Evolutionary conservation across 2,797 vertebrate genomes (phyloP).

Genomic region (Semotilus atromaculatus): DNA sequence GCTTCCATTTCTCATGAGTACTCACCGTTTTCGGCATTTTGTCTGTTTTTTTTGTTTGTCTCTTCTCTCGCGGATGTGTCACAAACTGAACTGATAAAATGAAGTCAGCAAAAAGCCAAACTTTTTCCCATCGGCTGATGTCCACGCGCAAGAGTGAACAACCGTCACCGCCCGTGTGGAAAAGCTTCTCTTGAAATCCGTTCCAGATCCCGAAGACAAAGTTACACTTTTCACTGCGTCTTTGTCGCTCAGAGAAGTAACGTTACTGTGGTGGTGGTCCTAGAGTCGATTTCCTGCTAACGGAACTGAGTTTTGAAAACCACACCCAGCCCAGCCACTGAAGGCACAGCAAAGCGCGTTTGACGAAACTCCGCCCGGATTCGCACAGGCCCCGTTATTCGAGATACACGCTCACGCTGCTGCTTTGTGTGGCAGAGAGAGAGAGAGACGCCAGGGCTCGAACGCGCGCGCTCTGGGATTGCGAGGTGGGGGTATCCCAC

Average conservation of each 20-base stretch:
- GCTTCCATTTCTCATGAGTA: not conserved
- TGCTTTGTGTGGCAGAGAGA: conserved; percentile 23
- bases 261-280: conserved; percentile 60
- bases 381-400: conserved; percentile 59
- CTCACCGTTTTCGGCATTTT: conserved; percentile 86
- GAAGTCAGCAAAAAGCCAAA: conserved; percentile 67
- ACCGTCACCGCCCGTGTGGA: conserved; percentile 33
- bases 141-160: conserved; percentile 60
- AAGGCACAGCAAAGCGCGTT: conserved; percentile 64
- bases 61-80: conserved; percentile 48
- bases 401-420: conserved; percentile 5
- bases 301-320: conserved; percentile 80
- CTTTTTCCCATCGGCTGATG: conserved; percentile 80
- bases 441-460: conserved; percentile 4
- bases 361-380: conserved; percentile 73
- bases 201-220: conserved; percentile 26
- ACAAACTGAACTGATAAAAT: conserved; percentile 61
- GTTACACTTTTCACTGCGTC: conserved; percentile 54
- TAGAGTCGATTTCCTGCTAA: conserved; percentile 81
- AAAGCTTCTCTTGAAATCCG: conserved; percentile 52
- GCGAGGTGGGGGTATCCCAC: conserved; percentile 46
- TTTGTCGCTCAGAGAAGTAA: conserved; percentile 66
- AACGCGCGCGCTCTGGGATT: conserved; percentile 42
- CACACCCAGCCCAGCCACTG: conserved; percentile 82
- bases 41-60: conserved; percentile 28